Base-by-base conservation (phyloP, 2,797 vertebrate species). In the Lepus oiostolus region DNA sequence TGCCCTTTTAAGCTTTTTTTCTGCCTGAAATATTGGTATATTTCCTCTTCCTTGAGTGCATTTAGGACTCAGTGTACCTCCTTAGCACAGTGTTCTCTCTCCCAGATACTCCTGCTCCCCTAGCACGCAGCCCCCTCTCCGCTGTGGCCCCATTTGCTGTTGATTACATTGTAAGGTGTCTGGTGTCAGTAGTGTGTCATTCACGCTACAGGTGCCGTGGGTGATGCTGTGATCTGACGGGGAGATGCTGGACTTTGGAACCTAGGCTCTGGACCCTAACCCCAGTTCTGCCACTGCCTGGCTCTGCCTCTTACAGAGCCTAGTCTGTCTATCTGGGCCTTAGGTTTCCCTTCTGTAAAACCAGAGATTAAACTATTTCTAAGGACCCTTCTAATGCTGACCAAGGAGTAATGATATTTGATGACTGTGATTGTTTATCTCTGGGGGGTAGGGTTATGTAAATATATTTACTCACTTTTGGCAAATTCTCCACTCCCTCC, bases 401-500 rank as follows among this genome's bases (percentile, higher is more conserved):
- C 1, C 10, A 52, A 35, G 32, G 21, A 81, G 7, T 81, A 10
- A 54, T 91, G 32, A 16, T 86, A 30, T 81, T 84, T 89, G n/a
- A 80, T 96, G 60, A 92, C 42, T 10, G 81, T 93, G 67, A 13
- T 84, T 92, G 62, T 88, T 90, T 91, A 81, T 91, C 9, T 32
- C 5, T 70, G 63, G 5, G 47, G 35, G 77, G 76, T 26, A 38
- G 38, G 63, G 5, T 94, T 88, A 65, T 85, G 30, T 94, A 88
- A 80, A 90, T 79, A 68, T 81, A 35, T 93, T 97, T 96, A 81
- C 4, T 80, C 38, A 81, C n/a, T 85, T 87, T 60, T 16, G 12
- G 35, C 72, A 94, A 91, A 89, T 88, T 95, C 13, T 88, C 38
- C 42, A 88, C 50, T 88, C 26, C 28, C 4, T 97, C 67, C 26